Evolutionary conservation across 2,888 invertebrate species (phyloP).

Genomic region (Dusona sp.): DNA sequence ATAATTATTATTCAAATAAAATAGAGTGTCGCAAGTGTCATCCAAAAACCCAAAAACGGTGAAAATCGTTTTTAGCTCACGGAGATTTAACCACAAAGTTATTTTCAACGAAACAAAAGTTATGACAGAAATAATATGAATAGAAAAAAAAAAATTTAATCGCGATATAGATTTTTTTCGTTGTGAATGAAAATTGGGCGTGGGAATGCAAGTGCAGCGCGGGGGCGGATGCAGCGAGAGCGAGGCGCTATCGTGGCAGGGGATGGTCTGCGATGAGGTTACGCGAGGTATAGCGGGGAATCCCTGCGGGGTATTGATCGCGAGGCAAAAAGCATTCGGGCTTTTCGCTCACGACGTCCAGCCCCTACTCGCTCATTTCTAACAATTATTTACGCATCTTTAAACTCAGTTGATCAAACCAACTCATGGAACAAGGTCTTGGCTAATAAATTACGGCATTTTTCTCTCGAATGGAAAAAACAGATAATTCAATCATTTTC

Average conservation of each 20-base stretch:
- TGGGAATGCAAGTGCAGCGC: conserved; percentile 28
- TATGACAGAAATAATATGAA: neutral
- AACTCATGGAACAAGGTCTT: neutral
- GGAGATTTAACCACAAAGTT: neutral
- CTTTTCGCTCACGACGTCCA: conserved; percentile 48
- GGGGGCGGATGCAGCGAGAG: conserved; percentile 32
- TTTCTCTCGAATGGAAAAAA: neutral
- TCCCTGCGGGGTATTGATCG: conserved; percentile 47
- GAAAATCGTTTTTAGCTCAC: neutral
- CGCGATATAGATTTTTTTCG: neutral
- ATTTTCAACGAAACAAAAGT: neutral
- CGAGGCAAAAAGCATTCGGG: conserved; percentile 61
- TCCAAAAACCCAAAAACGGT: too few species aligned
- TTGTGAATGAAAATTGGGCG: conserved; percentile 28
- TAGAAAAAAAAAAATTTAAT: neutral
- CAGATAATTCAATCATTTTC: neutral
- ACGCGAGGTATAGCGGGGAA: conserved; percentile 38
- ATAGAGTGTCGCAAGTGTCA: too few species aligned
- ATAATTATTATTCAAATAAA: neutral
- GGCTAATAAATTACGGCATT: neutral
- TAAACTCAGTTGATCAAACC: neutral
- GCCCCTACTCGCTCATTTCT: neutral
- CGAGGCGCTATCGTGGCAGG: conserved; percentile 17
- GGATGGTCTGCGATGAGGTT: conserved; percentile 23
- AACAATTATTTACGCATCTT: conserved; percentile 5